phyloP scores from a whole-genome alignment of 2,113 vertebrate species.

The Myiozetetes cayanensis region DNA sequence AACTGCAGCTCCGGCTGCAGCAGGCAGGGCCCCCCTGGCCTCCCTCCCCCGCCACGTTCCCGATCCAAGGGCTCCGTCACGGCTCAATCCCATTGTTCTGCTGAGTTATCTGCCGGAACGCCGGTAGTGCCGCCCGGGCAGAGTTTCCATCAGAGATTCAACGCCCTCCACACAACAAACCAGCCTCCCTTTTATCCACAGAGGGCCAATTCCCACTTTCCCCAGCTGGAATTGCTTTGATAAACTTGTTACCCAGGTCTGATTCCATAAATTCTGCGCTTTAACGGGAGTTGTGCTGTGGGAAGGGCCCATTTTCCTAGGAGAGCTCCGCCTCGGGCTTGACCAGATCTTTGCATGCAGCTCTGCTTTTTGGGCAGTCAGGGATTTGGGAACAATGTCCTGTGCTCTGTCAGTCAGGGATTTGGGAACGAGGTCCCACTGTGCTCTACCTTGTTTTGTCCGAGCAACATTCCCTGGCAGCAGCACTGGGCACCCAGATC shows the following conservation, averaged over 20 bases:
- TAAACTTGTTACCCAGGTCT: fast-evolving
- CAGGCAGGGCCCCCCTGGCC: neutral
- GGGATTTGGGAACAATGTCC: neutral
- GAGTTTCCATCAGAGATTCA: neutral
- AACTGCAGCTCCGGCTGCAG: neutral
- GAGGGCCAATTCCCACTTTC: neutral
- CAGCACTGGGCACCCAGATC: neutral
- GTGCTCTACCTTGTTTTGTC: neutral
- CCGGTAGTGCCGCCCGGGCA: neutral
- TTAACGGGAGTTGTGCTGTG: neutral
- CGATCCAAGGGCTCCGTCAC: neutral
- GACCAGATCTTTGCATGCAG: neutral
- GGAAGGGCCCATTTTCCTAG: neutral
- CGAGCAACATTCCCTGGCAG: neutral
- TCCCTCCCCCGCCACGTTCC: neutral
- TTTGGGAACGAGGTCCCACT: neutral
- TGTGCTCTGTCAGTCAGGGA: neutral
- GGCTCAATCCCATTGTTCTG: conserved; percentile 22
- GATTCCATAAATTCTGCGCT: fast-evolving
- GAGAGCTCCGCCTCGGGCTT: neutral
- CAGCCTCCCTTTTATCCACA: fast-evolving
- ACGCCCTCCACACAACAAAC: neutral
- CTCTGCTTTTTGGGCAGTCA: neutral
- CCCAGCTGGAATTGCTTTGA: neutral
- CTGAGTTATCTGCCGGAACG: neutral